Percentiles rank a stretch among this genome's conserved stretches.
phyloP scores from a whole-genome alignment of 2,797 vertebrate species.

The Sphenodon punctatus region DNA sequence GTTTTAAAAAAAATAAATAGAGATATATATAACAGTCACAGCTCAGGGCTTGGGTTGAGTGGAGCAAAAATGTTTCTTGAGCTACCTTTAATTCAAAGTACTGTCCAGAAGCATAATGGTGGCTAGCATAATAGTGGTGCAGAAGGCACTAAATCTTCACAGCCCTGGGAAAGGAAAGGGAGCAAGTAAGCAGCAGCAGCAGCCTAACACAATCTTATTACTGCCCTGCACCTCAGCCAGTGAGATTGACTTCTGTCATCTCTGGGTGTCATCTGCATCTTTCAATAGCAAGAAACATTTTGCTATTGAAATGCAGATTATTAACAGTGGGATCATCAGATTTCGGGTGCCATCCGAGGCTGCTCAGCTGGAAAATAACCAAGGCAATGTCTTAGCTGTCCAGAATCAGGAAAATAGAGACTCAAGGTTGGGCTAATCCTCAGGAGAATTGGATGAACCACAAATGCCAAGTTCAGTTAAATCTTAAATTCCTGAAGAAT shows the following conservation, averaged over 20 bases:
- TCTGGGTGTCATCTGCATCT: neutral
- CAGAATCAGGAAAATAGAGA: too few relatives aligned
- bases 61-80: conserved; percentile 19
- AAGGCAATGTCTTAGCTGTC: neutral
- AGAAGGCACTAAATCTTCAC: neutral
- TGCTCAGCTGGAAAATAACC: neutral
- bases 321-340: neutral
- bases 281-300: neutral
- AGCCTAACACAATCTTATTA: neutral
- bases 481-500: too few relatives aligned
- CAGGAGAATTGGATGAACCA: too few relatives aligned
- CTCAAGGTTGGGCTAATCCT: too few relatives aligned
- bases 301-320: neutral
- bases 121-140: neutral
- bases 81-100: neutral
- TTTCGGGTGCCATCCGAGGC: neutral
- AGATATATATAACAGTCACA: conserved; percentile 36
- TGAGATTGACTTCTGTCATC: neutral
- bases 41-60: neutral
- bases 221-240: too few relatives aligned
- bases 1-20: conserved; percentile 49
- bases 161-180: neutral
- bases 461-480: too few relatives aligned
- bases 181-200: rapidly evolving
- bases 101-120: neutral